Evolutionary conservation across 2,888 invertebrate genomes (phyloP).

Genomic region (Druceiella hillmani): DNA sequence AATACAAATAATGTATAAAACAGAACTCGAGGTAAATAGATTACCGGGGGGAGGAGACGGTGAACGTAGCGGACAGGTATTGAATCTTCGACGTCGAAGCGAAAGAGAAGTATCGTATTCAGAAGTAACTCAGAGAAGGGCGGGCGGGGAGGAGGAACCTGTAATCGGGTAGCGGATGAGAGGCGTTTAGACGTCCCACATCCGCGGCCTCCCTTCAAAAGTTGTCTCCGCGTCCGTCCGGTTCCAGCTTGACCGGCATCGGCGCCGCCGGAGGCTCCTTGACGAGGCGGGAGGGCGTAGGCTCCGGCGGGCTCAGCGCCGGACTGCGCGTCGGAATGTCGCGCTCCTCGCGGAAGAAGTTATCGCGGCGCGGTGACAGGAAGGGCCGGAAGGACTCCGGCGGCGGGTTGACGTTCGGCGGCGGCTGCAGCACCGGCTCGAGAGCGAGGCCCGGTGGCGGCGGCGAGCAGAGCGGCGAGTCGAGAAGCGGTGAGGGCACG

Average conservation of each 20-base stretch:
- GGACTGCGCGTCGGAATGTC: conserved; percentile 44
- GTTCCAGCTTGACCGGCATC: conserved; percentile 67
- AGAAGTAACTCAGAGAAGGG: conserved; percentile 41
- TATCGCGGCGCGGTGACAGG: conserved; percentile 51
- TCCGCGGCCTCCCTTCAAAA: conserved; percentile 51
- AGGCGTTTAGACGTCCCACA: conserved; percentile 24
- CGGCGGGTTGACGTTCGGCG: conserved; percentile 57
- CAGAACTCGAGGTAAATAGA: no score
- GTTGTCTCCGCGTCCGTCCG: conserved; percentile 56
- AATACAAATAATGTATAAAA: no score
- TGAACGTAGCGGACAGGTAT: no score
- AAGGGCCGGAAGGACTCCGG: conserved; percentile 52
- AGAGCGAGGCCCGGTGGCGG: conserved; percentile 61
- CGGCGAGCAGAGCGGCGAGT: conserved; percentile 59
- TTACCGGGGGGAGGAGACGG: no score
- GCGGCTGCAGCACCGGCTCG: conserved; percentile 53
- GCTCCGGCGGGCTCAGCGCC: conserved; percentile 46
- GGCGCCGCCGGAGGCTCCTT: conserved; percentile 47
- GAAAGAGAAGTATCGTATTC: no score
- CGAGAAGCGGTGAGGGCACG: conserved; percentile 54
- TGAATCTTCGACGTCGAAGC: no score
- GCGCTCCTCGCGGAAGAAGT: conserved; percentile 63
- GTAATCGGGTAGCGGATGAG: conserved; percentile 42
- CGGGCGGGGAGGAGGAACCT: conserved; percentile 45
- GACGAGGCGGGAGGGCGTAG: conserved; percentile 31